These are phyloP conservation scores for Thymelicus sylvestris DNA, from an alignment of 2,888 invertebrate genomes.

Conservation along the genomic window DNA sequence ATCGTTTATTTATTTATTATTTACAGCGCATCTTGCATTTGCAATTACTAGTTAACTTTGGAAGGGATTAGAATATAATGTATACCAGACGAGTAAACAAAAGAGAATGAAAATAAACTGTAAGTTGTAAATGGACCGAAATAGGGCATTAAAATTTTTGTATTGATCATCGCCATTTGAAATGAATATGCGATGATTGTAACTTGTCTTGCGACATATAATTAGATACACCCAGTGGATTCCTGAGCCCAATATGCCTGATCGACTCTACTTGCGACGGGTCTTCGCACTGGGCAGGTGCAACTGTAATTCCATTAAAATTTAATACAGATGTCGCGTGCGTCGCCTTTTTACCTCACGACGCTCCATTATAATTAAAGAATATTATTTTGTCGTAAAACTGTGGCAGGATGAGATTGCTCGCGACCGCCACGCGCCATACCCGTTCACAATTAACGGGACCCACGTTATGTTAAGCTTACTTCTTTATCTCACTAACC, in stretches of 20 bases:
- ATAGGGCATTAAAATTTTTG: too few species aligned
- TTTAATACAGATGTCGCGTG: slow-evolving; percentile 84
- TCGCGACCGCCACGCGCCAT: slow-evolving; percentile 68
- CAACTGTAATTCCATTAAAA: slow-evolving; percentile 77
- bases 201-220: slow-evolving; percentile 51
- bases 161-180: too few species aligned
- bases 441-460: slow-evolving; percentile 62
- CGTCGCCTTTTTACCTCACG: slow-evolving; percentile 74
- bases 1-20: too few species aligned
- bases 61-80: too few species aligned
- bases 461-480: slow-evolving; percentile 60
- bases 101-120: too few species aligned
- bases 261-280: slow-evolving; percentile 58
- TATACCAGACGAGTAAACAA: too few species aligned
- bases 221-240: slow-evolving; percentile 70
- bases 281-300: slow-evolving; percentile 70
- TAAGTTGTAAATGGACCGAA: too few species aligned
- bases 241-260: slow-evolving; percentile 58
- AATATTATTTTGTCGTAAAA: slow-evolving; percentile 82
- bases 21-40: too few species aligned
- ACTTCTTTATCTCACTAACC: slow-evolving; percentile 58
- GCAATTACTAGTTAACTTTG: too few species aligned
- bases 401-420: slow-evolving; percentile 55
- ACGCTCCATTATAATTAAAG: slow-evolving; percentile 81
- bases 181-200: neutral